phyloP scores from a whole-genome alignment of 2,113 vertebrate species.

The Antechinus flavipes region DNA sequence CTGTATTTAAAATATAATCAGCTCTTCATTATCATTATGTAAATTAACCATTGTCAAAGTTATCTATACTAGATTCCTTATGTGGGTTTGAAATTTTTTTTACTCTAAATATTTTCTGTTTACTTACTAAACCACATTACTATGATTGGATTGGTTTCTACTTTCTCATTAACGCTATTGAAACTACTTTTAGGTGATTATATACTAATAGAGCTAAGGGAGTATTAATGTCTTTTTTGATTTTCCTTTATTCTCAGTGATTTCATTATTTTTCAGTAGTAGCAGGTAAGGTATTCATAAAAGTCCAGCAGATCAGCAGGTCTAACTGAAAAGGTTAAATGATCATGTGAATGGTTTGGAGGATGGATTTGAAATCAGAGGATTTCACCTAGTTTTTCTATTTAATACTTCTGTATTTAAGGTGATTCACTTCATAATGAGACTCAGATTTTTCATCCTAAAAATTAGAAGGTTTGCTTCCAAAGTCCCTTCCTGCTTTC shows the following conservation, averaged over 20 bases:
- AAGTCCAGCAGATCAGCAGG: neutral
- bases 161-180: neutral
- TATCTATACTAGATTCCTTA: neutral
- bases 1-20: neutral
- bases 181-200: neutral
- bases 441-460: neutral
- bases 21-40: neutral
- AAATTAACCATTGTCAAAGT: neutral
- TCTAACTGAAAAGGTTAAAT: neutral
- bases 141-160: neutral
- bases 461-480: neutral
- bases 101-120: neutral
- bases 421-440: neutral
- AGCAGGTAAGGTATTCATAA: neutral
- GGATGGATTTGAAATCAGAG: neutral
- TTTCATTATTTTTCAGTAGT: neutral
- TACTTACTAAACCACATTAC: neutral
- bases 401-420: neutral
- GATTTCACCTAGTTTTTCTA: neutral
- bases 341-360: neutral
- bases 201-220: neutral
- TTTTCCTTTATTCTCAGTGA: neutral
- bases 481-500: neutral
- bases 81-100: neutral
- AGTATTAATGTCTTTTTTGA: neutral